A percentile compares a stretch with the other conserved stretches of the same genome.
These are phyloP conservation scores for Leptogaster cylindrica DNA, from an alignment of 2,888 invertebrate species.

Conservation along the genomic window DNA sequence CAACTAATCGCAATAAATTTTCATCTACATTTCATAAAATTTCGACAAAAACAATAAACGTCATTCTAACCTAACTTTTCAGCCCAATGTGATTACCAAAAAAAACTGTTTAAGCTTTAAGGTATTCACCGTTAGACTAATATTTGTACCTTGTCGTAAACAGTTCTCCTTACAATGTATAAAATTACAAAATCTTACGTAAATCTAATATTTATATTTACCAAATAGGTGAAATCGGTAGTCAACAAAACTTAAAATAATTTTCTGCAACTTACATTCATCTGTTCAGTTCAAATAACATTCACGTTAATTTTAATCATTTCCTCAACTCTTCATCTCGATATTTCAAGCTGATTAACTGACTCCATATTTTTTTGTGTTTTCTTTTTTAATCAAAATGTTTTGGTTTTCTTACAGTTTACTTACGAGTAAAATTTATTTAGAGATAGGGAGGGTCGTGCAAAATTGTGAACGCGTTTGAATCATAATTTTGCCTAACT, in stretches of 20 bases:
- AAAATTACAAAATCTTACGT: slow-evolving; percentile 29
- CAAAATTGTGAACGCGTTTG: no score
- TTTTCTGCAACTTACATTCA: no score
- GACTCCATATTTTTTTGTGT: background rate
- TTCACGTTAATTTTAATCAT: no score
- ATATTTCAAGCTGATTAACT: no score
- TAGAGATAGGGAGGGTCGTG: no score
- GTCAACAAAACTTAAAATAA: background rate
- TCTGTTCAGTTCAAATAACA: no score
- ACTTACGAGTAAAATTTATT: no score
- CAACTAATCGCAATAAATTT: slow-evolving; percentile 27
- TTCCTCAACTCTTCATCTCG: no score
- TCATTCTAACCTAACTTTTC: background rate
- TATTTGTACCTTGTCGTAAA: slow-evolving; percentile 33
- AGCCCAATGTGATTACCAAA: background rate
- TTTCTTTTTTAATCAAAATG: background rate
- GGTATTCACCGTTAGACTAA: no score
- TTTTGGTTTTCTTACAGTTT: background rate
- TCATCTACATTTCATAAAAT: background rate
- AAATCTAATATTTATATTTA: background rate
- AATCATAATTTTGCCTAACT: background rate
- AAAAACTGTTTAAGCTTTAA: no score
- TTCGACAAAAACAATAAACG: no score
- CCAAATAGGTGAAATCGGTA: background rate
- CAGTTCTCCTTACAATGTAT: slow-evolving; percentile 34